These are phyloP conservation scores for Catocala nupta DNA, from an alignment of 2,888 invertebrate genomes.

Conservation along the genomic window DNA sequence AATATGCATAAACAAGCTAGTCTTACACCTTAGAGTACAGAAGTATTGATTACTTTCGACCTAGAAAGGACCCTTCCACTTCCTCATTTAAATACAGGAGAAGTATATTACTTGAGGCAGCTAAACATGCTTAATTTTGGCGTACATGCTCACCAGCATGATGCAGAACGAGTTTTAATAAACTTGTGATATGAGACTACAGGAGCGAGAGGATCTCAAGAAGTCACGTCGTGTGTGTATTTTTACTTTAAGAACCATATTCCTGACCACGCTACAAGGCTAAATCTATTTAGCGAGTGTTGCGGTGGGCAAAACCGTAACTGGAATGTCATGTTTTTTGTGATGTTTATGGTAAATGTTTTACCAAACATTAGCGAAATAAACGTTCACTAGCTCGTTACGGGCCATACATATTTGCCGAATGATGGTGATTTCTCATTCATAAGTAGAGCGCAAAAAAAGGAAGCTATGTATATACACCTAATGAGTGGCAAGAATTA, in stretches of 20 bases:
- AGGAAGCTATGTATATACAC: conserved; percentile 10
- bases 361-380: neutral
- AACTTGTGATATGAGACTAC: conserved; percentile 8
- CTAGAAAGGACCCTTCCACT: conserved; percentile 18
- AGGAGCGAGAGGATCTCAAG: conserved; percentile 19
- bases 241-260: neutral
- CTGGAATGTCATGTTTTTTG: conserved; percentile 14
- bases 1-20: neutral
- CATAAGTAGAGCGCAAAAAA: conserved; percentile 14
- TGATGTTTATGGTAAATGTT: conserved; percentile 13
- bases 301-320: conserved; percentile 16
- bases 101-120: conserved; percentile 20
- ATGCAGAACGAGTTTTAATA: conserved; percentile 15
- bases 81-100: conserved; percentile 19
- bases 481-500: conserved; percentile 9
- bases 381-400: conserved; percentile 8
- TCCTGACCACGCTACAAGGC: neutral
- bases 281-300: conserved; percentile 13
- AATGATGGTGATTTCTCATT: conserved; percentile 16
- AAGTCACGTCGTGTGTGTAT: conserved; percentile 13
- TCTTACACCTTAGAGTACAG: neutral
- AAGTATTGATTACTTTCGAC: conserved; percentile 19
- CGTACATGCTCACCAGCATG: conserved; percentile 13
- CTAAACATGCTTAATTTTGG: conserved; percentile 21
- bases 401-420: conserved; percentile 15